Evolutionary conservation across 1,140 invertebrate species (phyloP).

Genomic region (Antheraea mylitta): DNA sequence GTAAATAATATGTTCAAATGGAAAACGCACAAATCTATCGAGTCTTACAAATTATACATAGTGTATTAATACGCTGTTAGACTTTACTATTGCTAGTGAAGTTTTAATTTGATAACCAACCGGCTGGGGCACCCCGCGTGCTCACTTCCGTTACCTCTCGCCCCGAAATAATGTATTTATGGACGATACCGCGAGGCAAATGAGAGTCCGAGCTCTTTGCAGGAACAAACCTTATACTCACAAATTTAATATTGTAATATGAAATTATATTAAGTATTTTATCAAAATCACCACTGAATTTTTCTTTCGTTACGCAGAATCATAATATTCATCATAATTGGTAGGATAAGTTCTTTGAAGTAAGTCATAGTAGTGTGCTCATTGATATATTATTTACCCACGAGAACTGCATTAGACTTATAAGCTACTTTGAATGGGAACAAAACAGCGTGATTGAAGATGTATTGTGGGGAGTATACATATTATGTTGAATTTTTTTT

Average conservation of each 20-base stretch:
- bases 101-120: conserved; percentile 76
- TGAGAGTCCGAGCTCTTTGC: conserved; percentile 68
- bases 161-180: conserved; percentile 73
- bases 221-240: conserved; percentile 43
- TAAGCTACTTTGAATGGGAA: too few species aligned
- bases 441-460: too few species aligned
- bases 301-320: too few species aligned
- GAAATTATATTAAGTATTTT: neutral
- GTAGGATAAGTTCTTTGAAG: too few species aligned
- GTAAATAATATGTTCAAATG: conserved; percentile 19
- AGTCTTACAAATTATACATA: conserved; percentile 74
- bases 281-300: neutral
- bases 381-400: too few species aligned
- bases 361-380: too few species aligned
- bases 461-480: too few species aligned
- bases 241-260: neutral
- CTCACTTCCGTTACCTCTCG: conserved; percentile 25
- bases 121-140: conserved; percentile 30
- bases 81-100: conserved; percentile 74
- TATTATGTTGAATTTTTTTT: too few species aligned
- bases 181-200: conserved; percentile 72
- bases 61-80: conserved; percentile 75
- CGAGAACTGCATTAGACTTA: too few species aligned
- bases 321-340: too few species aligned
- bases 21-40: conserved; percentile 57